These are phyloP conservation scores for Stylophora pistillata DNA, from an alignment of 64 coral and sea anemone species.

Conservation along the genomic window DNA sequence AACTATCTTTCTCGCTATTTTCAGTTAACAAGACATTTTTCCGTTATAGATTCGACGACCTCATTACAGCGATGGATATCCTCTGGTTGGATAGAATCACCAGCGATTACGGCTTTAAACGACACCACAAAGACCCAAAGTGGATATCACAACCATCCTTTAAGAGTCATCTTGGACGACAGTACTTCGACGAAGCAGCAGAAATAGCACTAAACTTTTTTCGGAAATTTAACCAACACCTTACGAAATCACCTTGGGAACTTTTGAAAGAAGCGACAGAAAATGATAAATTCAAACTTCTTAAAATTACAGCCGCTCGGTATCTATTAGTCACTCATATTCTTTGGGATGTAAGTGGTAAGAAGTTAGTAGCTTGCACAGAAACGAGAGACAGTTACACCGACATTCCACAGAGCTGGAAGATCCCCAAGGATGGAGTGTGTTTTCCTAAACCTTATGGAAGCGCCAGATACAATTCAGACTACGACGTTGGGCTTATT, in stretches of 20 bases:
- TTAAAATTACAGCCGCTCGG: constrained; percentile 66
- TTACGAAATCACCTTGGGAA: not conserved
- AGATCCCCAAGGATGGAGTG: not conserved
- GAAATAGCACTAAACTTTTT: constrained; percentile 16
- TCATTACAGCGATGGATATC: not conserved
- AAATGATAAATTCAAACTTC: not conserved
- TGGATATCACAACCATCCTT: constrained; percentile 36
- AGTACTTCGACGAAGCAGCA: not conserved
- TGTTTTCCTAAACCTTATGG: constrained; percentile 72
- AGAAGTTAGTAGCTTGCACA: not conserved
- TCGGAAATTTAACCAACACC: not conserved
- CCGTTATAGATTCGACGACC: too few species aligned
- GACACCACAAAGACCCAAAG: not conserved
- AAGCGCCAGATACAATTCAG: constrained; percentile 46
- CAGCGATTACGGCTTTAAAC: constrained; percentile 18
- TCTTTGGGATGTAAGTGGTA: not conserved
- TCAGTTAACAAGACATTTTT: too few species aligned
- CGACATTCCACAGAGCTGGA: not conserved
- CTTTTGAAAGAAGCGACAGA: not conserved
- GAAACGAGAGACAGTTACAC: not conserved
- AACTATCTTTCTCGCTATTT: too few species aligned
- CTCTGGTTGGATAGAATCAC: constrained; percentile 46
- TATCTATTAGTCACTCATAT: constrained; percentile 61
- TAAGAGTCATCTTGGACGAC: not conserved
- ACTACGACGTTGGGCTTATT: constrained; percentile 60